Percentiles rank a stretch among this genome's conserved stretches.
Evolutionary conservation across 2,888 invertebrate species (phyloP).

Genomic region (Ophraella communa): DNA sequence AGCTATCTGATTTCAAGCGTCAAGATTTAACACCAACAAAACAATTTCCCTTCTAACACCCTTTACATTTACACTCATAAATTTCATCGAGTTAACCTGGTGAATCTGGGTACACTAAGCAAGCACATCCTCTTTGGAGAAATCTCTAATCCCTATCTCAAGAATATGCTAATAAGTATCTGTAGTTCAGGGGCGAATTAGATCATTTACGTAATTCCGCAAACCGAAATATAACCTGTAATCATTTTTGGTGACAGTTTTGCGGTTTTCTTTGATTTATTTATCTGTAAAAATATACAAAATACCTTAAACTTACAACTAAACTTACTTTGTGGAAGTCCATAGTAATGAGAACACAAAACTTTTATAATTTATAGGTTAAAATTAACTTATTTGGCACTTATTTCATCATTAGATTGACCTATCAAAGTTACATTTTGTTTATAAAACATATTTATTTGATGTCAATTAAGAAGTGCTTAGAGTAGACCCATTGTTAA

Average conservation of each 20-base stretch:
- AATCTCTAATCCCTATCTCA: constrained; percentile 11
- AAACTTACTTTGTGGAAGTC: no score
- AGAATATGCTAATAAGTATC: constrained; percentile 19
- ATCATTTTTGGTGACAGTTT: not conserved
- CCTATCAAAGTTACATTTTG: no score
- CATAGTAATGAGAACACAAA: no score
- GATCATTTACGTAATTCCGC: not conserved
- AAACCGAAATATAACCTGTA: not conserved
- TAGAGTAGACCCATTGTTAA: no score
- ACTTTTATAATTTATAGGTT: no score
- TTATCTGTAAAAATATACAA: no score
- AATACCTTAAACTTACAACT: no score
- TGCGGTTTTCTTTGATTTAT: not conserved
- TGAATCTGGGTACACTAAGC: constrained; percentile 3
- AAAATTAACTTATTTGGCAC: no score
- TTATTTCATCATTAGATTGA: no score
- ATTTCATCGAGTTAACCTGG: constrained; percentile 10
- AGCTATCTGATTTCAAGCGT: not conserved
- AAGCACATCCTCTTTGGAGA: constrained; percentile 15
- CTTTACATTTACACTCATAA: constrained; percentile 7
- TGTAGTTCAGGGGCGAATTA: not conserved
- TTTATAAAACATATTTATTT: no score
- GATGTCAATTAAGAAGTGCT: no score
- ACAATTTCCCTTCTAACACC: constrained; percentile 1
- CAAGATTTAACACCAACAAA: not conserved